Percentiles rank a stretch among this genome's conserved stretches.
Evolutionary conservation across 2,113 vertebrate genomes (phyloP).

Genomic region (Solea solea): DNA sequence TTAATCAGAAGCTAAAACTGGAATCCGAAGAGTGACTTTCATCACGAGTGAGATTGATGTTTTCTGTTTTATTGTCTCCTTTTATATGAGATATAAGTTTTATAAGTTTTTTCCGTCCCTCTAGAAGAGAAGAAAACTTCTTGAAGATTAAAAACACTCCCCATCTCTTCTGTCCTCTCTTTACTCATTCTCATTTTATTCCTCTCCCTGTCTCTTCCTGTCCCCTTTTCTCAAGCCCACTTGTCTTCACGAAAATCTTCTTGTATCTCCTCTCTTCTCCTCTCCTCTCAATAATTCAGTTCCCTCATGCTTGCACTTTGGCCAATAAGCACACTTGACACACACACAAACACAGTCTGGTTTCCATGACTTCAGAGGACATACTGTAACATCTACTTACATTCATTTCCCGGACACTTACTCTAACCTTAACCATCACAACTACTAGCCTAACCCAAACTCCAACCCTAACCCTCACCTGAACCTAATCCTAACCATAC

Average conservation of each 20-base stretch:
- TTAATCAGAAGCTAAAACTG: background rate
- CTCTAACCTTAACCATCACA: no score
- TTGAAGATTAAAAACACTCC: background rate
- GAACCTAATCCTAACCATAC: no score
- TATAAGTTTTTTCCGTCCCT: no score
- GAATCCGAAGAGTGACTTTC: background rate
- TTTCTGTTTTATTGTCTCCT: background rate
- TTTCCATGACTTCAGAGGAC: no score
- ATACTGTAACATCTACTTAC: no score
- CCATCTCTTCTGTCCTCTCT: background rate
- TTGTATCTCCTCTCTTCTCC: slow-evolving; percentile 1
- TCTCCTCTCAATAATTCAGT: slow-evolving; percentile 11
- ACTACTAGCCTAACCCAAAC: no score
- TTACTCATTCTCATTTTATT: background rate
- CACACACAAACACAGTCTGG: no score
- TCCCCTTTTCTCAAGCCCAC: background rate
- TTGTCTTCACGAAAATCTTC: background rate
- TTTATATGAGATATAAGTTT: background rate
- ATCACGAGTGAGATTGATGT: background rate
- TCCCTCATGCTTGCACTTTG: background rate
- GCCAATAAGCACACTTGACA: slow-evolving; percentile 35
- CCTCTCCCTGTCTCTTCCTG: background rate
- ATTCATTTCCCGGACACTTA: no score
- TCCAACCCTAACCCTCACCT: no score
- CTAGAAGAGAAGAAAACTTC: no score